Percentiles rank a stretch among this genome's conserved stretches.
Conservation (phyloP, 1,140 invertebrate genomes). For the Sinella curviseta region DNA sequence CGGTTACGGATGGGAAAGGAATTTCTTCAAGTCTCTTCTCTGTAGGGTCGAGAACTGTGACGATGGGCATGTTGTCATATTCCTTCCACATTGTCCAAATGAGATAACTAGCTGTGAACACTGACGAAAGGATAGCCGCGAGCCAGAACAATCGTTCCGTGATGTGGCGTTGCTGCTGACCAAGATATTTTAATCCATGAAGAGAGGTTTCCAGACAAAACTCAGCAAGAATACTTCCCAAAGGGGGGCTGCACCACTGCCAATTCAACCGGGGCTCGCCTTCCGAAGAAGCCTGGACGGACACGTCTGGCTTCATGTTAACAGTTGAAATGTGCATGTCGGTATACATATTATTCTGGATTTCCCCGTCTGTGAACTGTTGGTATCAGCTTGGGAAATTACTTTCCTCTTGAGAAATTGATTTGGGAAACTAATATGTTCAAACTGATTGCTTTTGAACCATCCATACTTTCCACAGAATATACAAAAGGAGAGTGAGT, state of each 20-base stretch:
- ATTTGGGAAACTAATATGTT: too few relatives aligned
- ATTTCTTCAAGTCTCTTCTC: slow-evolving; percentile 44
- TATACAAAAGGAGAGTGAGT: too few relatives aligned
- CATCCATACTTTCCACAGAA: too few relatives aligned
- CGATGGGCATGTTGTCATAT: slow-evolving; percentile 62
- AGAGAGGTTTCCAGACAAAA: background rate
- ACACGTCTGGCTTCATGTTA: too few relatives aligned
- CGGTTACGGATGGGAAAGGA: slow-evolving; percentile 45
- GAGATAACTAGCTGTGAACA: slow-evolving; percentile 56
- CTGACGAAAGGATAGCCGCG: slow-evolving; percentile 56
- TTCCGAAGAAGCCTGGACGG: too few relatives aligned
- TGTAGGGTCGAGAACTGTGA: slow-evolving; percentile 59
- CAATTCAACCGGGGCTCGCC: background rate
- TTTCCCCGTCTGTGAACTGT: too few relatives aligned
- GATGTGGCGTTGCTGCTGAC: background rate
- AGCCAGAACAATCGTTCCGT: slow-evolving; percentile 56
- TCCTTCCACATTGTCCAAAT: slow-evolving; percentile 60
- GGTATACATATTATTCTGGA: too few relatives aligned
- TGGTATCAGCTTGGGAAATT: too few relatives aligned
- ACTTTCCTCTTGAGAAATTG: too few relatives aligned
- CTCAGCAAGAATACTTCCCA: background rate
- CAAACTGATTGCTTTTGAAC: too few relatives aligned
- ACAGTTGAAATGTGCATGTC: too few relatives aligned
- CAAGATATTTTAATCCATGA: background rate
- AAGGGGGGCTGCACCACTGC: background rate